Evolutionary conservation across 2,113 vertebrate species (phyloP).

Genomic region (Buteo buteo): DNA sequence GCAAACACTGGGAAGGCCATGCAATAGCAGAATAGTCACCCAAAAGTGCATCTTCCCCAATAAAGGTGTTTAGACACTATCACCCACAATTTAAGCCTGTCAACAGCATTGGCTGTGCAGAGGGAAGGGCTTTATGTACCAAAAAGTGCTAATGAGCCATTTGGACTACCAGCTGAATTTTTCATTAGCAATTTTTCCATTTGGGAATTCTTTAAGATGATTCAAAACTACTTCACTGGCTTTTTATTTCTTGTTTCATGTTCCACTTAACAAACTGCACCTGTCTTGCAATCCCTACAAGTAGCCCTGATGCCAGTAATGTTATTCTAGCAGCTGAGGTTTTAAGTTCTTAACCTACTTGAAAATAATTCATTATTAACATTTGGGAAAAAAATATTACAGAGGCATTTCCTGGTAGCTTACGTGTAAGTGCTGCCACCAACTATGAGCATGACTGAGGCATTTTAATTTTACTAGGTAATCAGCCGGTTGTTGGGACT

Average conservation of each 20-base stretch:
- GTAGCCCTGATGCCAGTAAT: not conserved
- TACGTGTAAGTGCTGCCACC: not conserved
- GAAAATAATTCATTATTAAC: conserved; percentile 32
- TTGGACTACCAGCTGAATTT: not conserved
- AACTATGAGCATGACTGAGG: not conserved
- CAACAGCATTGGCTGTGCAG: not conserved
- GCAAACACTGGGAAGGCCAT: not conserved
- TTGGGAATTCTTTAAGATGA: not conserved
- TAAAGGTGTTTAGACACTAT: not conserved
- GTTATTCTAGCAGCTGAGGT: not conserved
- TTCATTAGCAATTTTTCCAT: not conserved
- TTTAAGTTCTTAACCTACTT: conserved; percentile 1
- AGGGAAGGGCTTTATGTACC: not conserved
- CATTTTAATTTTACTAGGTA: not conserved
- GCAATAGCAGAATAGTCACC: not conserved
- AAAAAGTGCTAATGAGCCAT: not conserved
- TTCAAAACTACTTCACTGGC: not conserved
- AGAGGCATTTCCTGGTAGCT: not conserved
- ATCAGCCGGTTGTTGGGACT: not conserved
- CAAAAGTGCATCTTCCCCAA: not conserved
- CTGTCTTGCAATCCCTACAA: not conserved
- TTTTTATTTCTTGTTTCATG: not conserved
- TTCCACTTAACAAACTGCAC: not conserved
- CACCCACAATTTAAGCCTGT: not conserved
- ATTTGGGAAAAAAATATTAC: not conserved